phyloP scores from a whole-genome alignment of 2,888 invertebrate species.

The Polyploca ridens region DNA sequence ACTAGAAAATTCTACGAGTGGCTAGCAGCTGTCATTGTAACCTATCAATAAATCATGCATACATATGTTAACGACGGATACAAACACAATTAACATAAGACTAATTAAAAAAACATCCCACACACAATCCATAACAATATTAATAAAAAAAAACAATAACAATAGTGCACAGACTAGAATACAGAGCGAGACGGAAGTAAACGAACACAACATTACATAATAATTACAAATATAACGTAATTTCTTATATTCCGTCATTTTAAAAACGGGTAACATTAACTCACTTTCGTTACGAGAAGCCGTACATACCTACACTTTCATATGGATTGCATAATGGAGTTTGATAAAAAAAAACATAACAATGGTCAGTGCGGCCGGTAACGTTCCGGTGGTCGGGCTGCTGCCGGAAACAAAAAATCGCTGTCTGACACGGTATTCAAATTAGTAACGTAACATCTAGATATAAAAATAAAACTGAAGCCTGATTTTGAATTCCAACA shows the following conservation, averaged over 20 bases:
- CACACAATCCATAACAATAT: conserved; percentile 1
- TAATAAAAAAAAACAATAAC: background rate
- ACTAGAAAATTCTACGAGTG: background rate
- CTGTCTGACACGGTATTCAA: conserved; percentile 25
- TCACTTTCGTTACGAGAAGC: conserved; percentile 70
- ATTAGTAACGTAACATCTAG: conserved; percentile 15
- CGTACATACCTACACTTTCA: conserved; percentile 64
- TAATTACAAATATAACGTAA: conserved; percentile 7
- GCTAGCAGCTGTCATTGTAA: background rate
- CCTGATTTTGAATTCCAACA: no score
- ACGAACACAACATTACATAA: conserved; percentile 9
- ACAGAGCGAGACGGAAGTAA: conserved; percentile 6
- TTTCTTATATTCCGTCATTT: background rate
- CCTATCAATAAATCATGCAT: background rate
- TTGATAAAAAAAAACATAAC: conserved; percentile 45
- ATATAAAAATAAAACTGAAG: conserved; percentile 1
- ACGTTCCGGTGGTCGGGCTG: conserved; percentile 48
- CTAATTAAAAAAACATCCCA: background rate
- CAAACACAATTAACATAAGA: background rate
- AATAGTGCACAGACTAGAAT: background rate
- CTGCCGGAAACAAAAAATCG: conserved; percentile 47
- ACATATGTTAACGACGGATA: background rate
- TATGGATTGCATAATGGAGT: conserved; percentile 56
- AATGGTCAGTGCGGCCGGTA: conserved; percentile 45
- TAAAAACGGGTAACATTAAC: conserved; percentile 60